Evolutionary conservation across 2,888 invertebrate species (phyloP).

Genomic region (Mimas tiliae): DNA sequence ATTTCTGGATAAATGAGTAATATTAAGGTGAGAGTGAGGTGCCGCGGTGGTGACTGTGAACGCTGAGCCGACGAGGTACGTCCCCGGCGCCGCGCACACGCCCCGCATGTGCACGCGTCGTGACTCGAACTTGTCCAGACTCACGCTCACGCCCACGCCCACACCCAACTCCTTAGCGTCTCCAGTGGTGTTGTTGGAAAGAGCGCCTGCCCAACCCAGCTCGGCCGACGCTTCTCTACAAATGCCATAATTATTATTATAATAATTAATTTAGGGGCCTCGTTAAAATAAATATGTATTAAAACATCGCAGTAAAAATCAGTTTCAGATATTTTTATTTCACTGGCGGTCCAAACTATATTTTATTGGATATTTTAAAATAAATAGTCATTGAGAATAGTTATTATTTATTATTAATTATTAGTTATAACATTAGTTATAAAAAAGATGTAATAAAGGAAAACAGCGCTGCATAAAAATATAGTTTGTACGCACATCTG

Average conservation of each 20-base stretch:
- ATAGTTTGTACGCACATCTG: too few relatives aligned
- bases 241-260: constrained; percentile 24
- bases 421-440: too few relatives aligned
- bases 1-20: constrained; percentile 59
- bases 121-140: constrained; percentile 77
- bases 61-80: constrained; percentile 87
- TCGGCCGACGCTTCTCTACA: constrained; percentile 64
- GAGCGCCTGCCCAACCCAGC: constrained; percentile 77
- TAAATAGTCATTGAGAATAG: too few relatives aligned
- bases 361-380: too few relatives aligned
- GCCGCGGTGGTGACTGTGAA: constrained; percentile 69
- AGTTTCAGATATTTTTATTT: too few relatives aligned
- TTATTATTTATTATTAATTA: too few relatives aligned
- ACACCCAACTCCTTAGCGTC: constrained; percentile 68
- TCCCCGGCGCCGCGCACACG: constrained; percentile 86
- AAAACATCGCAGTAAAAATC: too few relatives aligned
- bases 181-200: constrained; percentile 67
- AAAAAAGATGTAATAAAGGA: too few relatives aligned
- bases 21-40: constrained; percentile 44
- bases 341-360: too few relatives aligned
- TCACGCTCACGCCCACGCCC: constrained; percentile 71
- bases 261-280: too few relatives aligned
- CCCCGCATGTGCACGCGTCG: constrained; percentile 85
- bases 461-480: too few relatives aligned
- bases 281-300: too few relatives aligned